These are phyloP conservation scores for Atta colombica DNA, from an alignment of 1,140 invertebrate genomes.

Conservation along the genomic window DNA sequence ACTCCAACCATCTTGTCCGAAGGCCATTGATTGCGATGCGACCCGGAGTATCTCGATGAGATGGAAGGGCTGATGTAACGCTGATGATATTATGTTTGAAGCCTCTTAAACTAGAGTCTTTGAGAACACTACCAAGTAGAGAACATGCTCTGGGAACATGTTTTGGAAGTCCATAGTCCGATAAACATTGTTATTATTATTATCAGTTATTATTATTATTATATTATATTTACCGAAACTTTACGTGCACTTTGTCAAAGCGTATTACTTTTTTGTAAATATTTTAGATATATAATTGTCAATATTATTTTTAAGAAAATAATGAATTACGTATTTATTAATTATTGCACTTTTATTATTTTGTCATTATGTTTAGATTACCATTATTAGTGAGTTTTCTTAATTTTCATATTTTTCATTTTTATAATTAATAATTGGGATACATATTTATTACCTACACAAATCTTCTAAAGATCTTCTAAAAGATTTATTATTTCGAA, in stretches of 20 bases:
- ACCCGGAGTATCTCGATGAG: not conserved
- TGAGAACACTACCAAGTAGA: not conserved
- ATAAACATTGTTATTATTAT: not conserved
- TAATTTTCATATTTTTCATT: not conserved
- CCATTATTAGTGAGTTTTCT: not conserved
- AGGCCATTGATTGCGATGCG: conserved; percentile 37
- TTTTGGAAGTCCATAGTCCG: not conserved
- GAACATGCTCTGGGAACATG: not conserved
- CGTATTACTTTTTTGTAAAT: not conserved
- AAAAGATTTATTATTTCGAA: not conserved
- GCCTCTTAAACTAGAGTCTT: conserved; percentile 3
- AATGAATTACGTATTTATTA: not conserved
- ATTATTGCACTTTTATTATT: not conserved
- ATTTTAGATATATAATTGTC: not conserved
- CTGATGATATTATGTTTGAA: not conserved
- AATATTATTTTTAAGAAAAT: not conserved
- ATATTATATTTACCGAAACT: not conserved
- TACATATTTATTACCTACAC: not conserved
- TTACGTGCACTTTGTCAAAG: not conserved
- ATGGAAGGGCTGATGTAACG: not conserved
- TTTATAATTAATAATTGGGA: not conserved
- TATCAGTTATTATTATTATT: not conserved
- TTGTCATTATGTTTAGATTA: not conserved
- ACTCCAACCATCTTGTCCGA: conserved; percentile 3
- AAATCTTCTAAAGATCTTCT: not conserved